Evolutionary conservation across 2,888 invertebrate genomes (phyloP).

Genomic region (Xanthorhoe spadicearia): DNA sequence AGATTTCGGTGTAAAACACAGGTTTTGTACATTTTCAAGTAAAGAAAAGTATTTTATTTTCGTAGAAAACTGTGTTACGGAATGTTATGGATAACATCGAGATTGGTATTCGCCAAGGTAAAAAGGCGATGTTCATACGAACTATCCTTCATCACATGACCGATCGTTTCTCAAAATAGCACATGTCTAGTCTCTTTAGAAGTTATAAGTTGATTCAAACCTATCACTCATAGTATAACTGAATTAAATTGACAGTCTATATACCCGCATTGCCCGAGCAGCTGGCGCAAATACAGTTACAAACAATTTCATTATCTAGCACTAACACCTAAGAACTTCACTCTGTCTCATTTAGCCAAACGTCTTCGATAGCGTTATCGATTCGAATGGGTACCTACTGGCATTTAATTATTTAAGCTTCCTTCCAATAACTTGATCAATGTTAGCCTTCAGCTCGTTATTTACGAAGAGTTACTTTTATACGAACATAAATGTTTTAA

Average conservation of each 20-base stretch:
- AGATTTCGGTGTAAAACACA: no score
- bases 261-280: neutral
- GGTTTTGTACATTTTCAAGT: no score
- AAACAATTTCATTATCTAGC: constrained; percentile 6
- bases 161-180: no score
- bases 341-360: constrained; percentile 12
- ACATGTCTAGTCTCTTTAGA: neutral
- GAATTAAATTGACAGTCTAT: constrained; percentile 7
- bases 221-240: constrained; percentile 5
- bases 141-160: no score
- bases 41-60: no score
- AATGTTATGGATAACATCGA: no score
- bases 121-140: no score
- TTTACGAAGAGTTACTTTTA: constrained; percentile 1
- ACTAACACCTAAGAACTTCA: constrained; percentile 12
- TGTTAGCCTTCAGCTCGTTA: constrained; percentile 10
- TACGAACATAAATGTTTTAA: neutral
- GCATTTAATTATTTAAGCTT: constrained; percentile 25
- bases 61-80: no score
- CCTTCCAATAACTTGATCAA: constrained; percentile 12
- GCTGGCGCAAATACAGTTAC: constrained; percentile 6
- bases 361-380: constrained; percentile 21
- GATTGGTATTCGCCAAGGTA: no score
- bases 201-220: neutral
- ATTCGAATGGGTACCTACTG: constrained; percentile 17